Percentiles rank a stretch among this genome's conserved stretches.
These are phyloP conservation scores for Taeniopygia guttata DNA, from an alignment of 2,797 vertebrate genomes.

Conservation along the genomic window DNA sequence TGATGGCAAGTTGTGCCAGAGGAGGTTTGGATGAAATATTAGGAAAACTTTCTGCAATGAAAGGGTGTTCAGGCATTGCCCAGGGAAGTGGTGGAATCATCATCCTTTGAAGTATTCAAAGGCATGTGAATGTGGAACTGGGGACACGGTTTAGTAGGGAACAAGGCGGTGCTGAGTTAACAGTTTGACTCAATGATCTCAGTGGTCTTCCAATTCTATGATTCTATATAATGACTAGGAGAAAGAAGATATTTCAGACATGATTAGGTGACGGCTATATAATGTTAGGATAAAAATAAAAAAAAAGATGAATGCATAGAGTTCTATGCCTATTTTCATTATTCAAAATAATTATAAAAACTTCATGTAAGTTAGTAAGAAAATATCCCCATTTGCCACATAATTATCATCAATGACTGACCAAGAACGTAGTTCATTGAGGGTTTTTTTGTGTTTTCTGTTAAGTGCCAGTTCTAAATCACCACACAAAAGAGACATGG, in stretches of 20 bases:
- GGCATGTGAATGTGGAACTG: fast-evolving
- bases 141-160: not conserved
- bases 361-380: not conserved
- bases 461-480: not conserved
- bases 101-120: not conserved
- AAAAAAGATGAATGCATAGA: not conserved
- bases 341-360: not conserved
- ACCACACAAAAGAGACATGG: not conserved
- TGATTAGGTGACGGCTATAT: not conserved
- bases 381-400: not conserved
- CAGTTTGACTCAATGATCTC: not conserved
- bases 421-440: not conserved
- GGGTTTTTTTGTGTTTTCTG: not conserved
- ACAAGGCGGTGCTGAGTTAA: not conserved
- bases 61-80: not conserved
- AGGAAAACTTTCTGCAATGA: not conserved
- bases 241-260: not conserved
- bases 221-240: not conserved
- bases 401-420: not conserved
- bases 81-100: not conserved
- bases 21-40: not conserved
- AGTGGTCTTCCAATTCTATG: not conserved
- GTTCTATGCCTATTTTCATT: not conserved
- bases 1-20: not conserved
- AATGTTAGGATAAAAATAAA: not conserved